These are phyloP conservation scores for Troides aeacus DNA, from an alignment of 2,888 invertebrate genomes.

Conservation along the genomic window DNA sequence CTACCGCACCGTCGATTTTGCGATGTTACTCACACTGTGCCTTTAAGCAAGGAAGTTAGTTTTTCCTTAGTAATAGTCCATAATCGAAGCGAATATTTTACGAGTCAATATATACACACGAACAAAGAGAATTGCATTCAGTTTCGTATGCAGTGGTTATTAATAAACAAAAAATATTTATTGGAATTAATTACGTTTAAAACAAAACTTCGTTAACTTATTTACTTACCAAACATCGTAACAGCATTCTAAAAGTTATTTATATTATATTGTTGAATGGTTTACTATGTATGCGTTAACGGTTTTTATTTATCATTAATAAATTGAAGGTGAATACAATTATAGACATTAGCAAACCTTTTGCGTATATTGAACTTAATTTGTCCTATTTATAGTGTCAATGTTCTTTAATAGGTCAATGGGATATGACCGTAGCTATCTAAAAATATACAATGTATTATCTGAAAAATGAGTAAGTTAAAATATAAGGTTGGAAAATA, in stretches of 20 bases:
- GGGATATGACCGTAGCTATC: background rate
- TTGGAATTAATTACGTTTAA: conserved; percentile 6
- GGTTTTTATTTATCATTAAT: background rate
- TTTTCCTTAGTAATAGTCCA: background rate
- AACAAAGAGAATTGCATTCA: conserved; percentile 2
- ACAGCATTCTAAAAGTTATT: conserved; percentile 2
- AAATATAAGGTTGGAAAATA: too few relatives aligned
- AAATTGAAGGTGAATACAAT: background rate
- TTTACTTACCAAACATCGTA: background rate
- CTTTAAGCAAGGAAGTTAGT: background rate
- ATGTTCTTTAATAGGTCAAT: conserved; percentile 7
- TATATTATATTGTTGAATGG: conserved; percentile 7
- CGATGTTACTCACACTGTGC: background rate
- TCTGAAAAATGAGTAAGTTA: background rate
- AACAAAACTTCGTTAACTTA: background rate
- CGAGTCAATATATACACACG: background rate
- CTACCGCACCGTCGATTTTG: too few relatives aligned
- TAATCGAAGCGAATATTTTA: background rate
- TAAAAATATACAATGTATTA: conserved; percentile 2
- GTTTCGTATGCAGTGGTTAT: background rate
- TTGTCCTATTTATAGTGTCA: conserved; percentile 1
- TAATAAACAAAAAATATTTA: conserved; percentile 11
- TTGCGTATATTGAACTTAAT: background rate
- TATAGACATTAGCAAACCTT: background rate
- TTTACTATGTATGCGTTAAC: background rate